Conservation (phyloP, 2,888 invertebrate genomes). For the Lepeophtheirus nordmannii region DNA sequence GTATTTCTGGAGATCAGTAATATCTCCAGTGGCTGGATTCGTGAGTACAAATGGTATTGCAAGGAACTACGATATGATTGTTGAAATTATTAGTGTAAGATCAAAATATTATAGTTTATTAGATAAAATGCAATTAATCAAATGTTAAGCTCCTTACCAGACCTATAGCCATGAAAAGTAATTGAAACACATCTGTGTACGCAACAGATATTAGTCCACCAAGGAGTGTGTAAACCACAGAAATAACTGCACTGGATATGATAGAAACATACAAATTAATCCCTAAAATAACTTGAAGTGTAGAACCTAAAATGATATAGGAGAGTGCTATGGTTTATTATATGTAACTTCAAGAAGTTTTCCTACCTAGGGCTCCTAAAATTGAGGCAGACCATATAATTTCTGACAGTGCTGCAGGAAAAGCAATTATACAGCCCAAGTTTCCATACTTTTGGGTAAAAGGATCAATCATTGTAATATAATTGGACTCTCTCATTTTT, state of each 20-base stretch:
- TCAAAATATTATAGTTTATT: too few relatives aligned
- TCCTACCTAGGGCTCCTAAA: conserved; percentile 44
- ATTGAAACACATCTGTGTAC: conserved; percentile 52
- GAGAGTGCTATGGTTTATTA: neutral
- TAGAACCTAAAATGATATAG: conserved; percentile 38
- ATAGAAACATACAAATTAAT: conserved; percentile 42
- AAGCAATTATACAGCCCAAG: conserved; percentile 30
- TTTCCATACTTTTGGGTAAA: conserved; percentile 31
- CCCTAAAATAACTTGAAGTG: conserved; percentile 45
- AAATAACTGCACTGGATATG: conserved; percentile 44
- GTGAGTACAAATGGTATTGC: conserved; percentile 46
- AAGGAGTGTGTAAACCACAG: conserved; percentile 49
- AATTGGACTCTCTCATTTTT: conserved; percentile 50
- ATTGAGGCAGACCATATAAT: conserved; percentile 55
- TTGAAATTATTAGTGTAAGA: neutral
- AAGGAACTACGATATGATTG: conserved; percentile 38
- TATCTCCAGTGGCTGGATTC: conserved; percentile 40
- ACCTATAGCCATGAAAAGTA: conserved; percentile 49
- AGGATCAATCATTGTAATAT: conserved; percentile 56
- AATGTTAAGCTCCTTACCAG: conserved; percentile 37
- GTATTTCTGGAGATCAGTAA: conserved; percentile 39
- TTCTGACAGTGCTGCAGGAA: conserved; percentile 53
- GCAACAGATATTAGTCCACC: conserved; percentile 54
- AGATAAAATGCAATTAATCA: neutral
- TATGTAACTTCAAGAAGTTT: neutral